Percentiles rank a stretch among this genome's conserved stretches.
Evolutionary conservation across 2,113 vertebrate species (phyloP).

Genomic region (Syngnathus scovelli): DNA sequence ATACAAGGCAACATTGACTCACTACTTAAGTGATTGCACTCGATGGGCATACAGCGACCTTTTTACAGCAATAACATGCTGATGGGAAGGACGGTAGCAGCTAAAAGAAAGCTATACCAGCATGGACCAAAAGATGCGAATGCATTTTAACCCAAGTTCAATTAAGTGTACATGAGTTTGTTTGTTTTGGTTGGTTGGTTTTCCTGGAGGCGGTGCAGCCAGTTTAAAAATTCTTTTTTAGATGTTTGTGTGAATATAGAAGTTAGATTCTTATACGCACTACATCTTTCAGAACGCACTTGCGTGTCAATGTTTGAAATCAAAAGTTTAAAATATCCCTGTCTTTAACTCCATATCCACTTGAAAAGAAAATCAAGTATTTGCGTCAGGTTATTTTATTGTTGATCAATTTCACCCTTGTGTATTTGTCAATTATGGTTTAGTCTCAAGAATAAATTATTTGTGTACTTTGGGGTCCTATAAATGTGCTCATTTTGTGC

Average conservation of each 20-base stretch:
- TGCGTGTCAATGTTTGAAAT: conserved; percentile 34
- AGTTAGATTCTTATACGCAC: conserved; percentile 33
- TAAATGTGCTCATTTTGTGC: conserved; percentile 74
- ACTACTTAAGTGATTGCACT: conserved; percentile 33
- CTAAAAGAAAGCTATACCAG: conserved; percentile 48
- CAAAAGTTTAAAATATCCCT: conserved; percentile 52
- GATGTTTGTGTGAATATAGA: conserved; percentile 17
- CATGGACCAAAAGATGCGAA: conserved; percentile 63
- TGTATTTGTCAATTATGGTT: conserved; percentile 54
- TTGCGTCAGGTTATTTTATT: conserved; percentile 42
- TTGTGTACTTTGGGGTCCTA: conserved; percentile 65
- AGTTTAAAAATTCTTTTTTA: conserved; percentile 15
- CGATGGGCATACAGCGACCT: conserved; percentile 33
- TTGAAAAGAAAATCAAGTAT: conserved; percentile 27
- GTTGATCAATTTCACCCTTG: conserved; percentile 45
- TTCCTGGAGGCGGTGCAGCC: conserved; percentile 4
- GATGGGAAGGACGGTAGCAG: conserved; percentile 48
- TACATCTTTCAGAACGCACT: conserved; percentile 44
- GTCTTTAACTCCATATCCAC: conserved; percentile 42
- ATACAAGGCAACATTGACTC: conserved; percentile 44
- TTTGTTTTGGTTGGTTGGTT: conserved; percentile 6
- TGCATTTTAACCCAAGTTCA: conserved; percentile 59
- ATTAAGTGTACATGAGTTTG: conserved; percentile 27
- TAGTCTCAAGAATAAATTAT: conserved; percentile 71
- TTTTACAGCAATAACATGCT: conserved; percentile 62